phyloP scores from a whole-genome alignment of 2,113 vertebrate species.

The Ceuthmochares aereus region DNA sequence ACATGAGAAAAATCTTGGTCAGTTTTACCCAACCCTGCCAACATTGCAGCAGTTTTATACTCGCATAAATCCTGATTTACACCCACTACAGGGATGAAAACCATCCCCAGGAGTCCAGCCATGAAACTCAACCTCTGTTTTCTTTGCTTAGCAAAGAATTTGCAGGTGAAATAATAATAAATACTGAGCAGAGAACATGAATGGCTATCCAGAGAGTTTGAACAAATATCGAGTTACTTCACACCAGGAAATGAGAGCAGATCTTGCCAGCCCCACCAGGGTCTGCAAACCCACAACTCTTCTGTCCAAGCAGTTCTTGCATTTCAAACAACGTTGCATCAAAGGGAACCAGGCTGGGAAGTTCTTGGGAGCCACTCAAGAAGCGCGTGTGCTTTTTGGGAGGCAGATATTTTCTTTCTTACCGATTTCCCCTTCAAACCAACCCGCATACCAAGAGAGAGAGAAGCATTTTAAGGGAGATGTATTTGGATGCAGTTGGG shows the following conservation, averaged over 20 bases:
- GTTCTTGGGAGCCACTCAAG: background rate
- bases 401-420: background rate
- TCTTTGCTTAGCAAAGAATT: constrained; percentile 30
- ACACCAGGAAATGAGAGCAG: background rate
- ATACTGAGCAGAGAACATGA: background rate
- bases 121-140: constrained; percentile 51
- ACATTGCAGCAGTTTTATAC: background rate
- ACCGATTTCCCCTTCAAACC: background rate
- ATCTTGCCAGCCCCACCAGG: background rate
- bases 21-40: background rate
- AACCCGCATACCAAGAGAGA: background rate
- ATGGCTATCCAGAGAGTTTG: constrained; percentile 2
- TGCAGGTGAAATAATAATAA: constrained; percentile 66
- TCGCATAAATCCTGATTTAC: constrained; percentile 10
- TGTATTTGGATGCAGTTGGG: background rate
- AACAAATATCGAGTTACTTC: background rate
- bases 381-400: background rate
- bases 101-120: background rate
- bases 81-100: constrained; percentile 5
- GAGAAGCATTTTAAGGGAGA: background rate
- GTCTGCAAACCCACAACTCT: background rate
- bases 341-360: background rate
- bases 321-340: background rate
- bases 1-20: background rate
- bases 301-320: background rate